A percentile compares a stretch with the other conserved stretches of the same genome.
phyloP scores from a whole-genome alignment of 1,140 invertebrate species.

The Heliconius himera region DNA sequence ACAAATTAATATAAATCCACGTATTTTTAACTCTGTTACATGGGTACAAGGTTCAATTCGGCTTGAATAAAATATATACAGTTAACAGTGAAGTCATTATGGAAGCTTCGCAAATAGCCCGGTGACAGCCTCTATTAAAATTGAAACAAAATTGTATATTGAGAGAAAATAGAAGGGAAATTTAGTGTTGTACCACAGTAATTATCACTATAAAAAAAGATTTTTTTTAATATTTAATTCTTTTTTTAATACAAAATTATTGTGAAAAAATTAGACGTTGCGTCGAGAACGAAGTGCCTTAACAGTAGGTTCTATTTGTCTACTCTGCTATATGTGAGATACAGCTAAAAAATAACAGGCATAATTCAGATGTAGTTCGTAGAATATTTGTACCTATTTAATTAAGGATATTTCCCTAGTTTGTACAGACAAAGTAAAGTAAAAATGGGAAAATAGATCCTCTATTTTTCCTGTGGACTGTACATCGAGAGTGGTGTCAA shows the following conservation, averaged over 20 bases:
- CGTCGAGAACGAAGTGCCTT: too few species aligned
- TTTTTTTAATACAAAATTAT: not conserved
- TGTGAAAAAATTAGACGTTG: not conserved
- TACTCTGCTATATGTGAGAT: too few species aligned
- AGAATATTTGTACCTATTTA: too few species aligned
- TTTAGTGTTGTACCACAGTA: not conserved
- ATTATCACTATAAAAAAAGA: not conserved
- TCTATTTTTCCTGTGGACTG: too few species aligned
- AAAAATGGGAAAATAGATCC: too few species aligned
- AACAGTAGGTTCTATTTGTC: too few species aligned
- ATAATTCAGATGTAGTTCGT: too few species aligned
- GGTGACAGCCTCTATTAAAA: constrained; percentile 61
- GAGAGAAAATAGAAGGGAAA: constrained; percentile 35
- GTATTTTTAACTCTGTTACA: constrained; percentile 24
- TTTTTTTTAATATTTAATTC: not conserved
- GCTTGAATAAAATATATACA: constrained; percentile 29
- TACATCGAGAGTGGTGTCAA: too few species aligned
- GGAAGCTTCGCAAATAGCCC: constrained; percentile 55
- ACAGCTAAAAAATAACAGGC: too few species aligned
- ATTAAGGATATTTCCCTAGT: too few species aligned
- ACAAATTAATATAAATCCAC: constrained; percentile 37
- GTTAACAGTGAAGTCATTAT: constrained; percentile 58
- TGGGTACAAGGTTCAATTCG: constrained; percentile 33
- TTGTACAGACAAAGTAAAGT: too few species aligned
- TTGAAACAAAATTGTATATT: constrained; percentile 56